A percentile compares a stretch with the other conserved stretches of the same genome.
Evolutionary conservation across 2,888 invertebrate genomes (phyloP).

Genomic region (Torymus aiolomorphi): DNA sequence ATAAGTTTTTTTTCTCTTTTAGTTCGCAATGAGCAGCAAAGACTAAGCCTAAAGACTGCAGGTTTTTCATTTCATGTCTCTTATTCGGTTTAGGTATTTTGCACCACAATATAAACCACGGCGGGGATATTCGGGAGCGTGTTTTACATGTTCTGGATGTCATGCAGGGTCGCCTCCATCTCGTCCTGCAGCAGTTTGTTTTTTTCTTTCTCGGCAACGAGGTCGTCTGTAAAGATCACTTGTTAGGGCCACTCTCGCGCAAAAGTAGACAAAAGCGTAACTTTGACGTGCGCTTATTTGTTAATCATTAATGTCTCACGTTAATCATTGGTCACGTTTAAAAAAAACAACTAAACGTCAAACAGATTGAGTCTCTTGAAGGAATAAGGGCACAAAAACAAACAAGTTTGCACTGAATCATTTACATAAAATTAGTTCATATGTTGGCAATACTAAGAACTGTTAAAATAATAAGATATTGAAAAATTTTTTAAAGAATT

Average conservation of each 20-base stretch:
- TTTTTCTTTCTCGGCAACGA: constrained; percentile 95
- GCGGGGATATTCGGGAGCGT: constrained; percentile 52
- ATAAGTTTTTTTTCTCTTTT: constrained; percentile 24
- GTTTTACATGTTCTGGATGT: constrained; percentile 98
- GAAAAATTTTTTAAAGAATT: constrained; percentile 1
- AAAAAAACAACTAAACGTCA: constrained; percentile 40
- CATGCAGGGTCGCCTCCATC: constrained; percentile 99
- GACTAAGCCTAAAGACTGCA: constrained; percentile 52
- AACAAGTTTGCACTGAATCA: constrained; percentile 11
- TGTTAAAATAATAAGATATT: not conserved
- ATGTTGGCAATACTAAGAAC: too few species aligned
- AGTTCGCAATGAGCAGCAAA: constrained; percentile 47
- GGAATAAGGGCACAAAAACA: not conserved
- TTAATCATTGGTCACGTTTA: constrained; percentile 31
- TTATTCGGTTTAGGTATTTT: constrained; percentile 58
- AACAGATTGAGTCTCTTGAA: constrained; percentile 39
- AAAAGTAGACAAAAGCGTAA: constrained; percentile 45
- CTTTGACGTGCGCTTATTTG: constrained; percentile 44
- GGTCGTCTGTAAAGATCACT: constrained; percentile 89
- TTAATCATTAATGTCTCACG: constrained; percentile 40
- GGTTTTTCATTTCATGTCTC: constrained; percentile 32
- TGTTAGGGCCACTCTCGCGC: constrained; percentile 70
- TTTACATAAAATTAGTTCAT: constrained; percentile 22
- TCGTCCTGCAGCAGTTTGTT: constrained; percentile 97
- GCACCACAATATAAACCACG: constrained; percentile 61